These are phyloP conservation scores for Lysiphlebus fabarum DNA, from an alignment of 1,140 invertebrate genomes.

Conservation along the genomic window DNA sequence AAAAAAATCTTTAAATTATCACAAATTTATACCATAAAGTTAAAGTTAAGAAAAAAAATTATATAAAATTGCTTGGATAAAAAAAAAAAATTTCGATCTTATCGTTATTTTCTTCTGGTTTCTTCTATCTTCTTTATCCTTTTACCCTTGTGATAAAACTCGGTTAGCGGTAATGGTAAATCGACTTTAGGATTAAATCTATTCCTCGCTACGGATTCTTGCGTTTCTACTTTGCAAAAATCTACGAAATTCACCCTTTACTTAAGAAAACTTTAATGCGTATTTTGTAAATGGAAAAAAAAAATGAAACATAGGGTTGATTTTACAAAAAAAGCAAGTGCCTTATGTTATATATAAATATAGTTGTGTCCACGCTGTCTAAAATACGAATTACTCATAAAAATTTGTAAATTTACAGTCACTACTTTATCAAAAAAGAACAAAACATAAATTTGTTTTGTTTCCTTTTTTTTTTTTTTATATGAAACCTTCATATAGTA, in stretches of 20 bases:
- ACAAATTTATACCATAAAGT: too few species aligned
- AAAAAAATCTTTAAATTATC: too few species aligned
- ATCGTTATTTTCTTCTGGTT: constrained; percentile 13
- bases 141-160: neutral
- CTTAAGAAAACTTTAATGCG: constrained; percentile 29
- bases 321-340: too few species aligned
- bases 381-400: too few species aligned
- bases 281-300: constrained; percentile 28
- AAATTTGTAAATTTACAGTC: too few species aligned
- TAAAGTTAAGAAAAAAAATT: too few species aligned
- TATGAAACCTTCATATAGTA: too few species aligned
- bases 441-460: too few species aligned
- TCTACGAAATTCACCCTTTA: constrained; percentile 26
- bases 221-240: constrained; percentile 17
- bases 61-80: neutral
- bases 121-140: constrained; percentile 16
- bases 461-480: too few species aligned
- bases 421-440: too few species aligned
- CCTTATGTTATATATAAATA: too few species aligned
- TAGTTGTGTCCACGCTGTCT: too few species aligned
- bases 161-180: constrained; percentile 25
- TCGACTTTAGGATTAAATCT: constrained; percentile 39
- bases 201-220: constrained; percentile 28
- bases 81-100: neutral
- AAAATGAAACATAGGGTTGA: neutral